These are phyloP conservation scores for Caenorhabditis sulstoni DNA, from an alignment of 2,888 invertebrate species.

Conservation along the genomic window DNA sequence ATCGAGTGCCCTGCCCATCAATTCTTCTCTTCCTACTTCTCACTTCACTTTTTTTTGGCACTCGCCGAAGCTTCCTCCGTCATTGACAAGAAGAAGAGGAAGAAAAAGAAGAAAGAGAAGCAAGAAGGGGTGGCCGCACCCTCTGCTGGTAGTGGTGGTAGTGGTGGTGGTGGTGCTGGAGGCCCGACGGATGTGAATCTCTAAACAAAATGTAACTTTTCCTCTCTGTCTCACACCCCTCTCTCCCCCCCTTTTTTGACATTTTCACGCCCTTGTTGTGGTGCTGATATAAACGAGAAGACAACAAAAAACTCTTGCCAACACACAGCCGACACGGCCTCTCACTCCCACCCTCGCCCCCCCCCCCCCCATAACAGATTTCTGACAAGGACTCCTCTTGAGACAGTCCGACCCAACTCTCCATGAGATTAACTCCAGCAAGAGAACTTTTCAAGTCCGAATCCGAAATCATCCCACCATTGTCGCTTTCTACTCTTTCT, in stretches of 20 bases:
- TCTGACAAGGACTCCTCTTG: background rate
- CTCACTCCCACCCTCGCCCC: background rate
- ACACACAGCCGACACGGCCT: background rate
- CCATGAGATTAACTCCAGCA: no score
- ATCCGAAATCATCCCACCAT: no score
- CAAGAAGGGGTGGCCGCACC: conserved; percentile 12
- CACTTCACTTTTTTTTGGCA: background rate
- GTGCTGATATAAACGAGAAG: conserved; percentile 56
- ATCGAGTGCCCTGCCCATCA: background rate
- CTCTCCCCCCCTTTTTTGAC: conserved; percentile 55
- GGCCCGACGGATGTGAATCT: conserved; percentile 60
- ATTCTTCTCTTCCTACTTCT: background rate
- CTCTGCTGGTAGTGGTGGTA: conserved; percentile 29
- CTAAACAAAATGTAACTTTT: conserved; percentile 64
- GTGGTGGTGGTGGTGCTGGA: conserved; percentile 41
- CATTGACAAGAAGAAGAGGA: conserved; percentile 6
- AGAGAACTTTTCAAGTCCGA: no score
- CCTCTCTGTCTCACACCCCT: conserved; percentile 52
- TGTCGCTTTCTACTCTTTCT: no score
- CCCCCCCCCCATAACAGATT: background rate
- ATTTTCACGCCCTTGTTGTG: conserved; percentile 66
- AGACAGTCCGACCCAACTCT: no score
- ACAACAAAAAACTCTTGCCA: conserved; percentile 48
- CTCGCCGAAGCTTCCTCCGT: background rate
- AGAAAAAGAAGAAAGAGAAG: conserved; percentile 3